Evolutionary conservation across 2,797 vertebrate species (phyloP).

Genomic region (Podargus strigoides): DNA sequence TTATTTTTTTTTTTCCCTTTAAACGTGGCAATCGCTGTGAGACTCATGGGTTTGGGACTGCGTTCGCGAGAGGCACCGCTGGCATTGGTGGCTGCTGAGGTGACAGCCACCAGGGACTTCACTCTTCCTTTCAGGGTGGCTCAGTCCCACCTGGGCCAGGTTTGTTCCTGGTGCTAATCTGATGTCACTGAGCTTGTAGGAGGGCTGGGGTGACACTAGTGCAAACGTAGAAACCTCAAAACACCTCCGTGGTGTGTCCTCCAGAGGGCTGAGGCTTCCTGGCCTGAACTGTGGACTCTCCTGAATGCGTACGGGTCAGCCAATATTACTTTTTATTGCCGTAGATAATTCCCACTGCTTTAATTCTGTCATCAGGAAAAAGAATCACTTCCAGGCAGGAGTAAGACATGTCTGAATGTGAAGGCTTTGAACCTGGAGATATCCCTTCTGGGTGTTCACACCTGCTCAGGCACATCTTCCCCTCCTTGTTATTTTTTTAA

Average conservation of each 20-base stretch:
- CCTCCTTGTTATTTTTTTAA: neutral
- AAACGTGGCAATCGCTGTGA: rapidly evolving
- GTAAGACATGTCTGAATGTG: neutral
- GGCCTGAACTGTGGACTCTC: neutral
- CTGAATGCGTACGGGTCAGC: no score
- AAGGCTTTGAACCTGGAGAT: rapidly evolving
- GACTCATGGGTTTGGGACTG: neutral
- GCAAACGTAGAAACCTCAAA: neutral
- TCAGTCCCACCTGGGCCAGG: neutral
- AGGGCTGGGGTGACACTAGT: neutral
- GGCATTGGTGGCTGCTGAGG: neutral
- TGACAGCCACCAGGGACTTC: neutral
- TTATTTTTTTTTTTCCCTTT: neutral
- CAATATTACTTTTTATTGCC: neutral
- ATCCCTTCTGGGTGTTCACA: rapidly evolving
- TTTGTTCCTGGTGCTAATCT: neutral
- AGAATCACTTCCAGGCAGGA: neutral
- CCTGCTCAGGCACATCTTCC: neutral
- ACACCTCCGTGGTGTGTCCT: neutral
- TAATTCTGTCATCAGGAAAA: neutral
- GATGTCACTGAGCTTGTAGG: neutral
- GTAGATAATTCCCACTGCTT: rapidly evolving
- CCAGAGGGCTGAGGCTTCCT: neutral
- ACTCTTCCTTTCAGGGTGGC: no score
- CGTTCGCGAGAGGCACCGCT: neutral